Evolutionary conservation across 2,113 vertebrate genomes (phyloP), one percentile per base, ranked within the genome.

Genomic region (Paedocypris sp.): DNA sequence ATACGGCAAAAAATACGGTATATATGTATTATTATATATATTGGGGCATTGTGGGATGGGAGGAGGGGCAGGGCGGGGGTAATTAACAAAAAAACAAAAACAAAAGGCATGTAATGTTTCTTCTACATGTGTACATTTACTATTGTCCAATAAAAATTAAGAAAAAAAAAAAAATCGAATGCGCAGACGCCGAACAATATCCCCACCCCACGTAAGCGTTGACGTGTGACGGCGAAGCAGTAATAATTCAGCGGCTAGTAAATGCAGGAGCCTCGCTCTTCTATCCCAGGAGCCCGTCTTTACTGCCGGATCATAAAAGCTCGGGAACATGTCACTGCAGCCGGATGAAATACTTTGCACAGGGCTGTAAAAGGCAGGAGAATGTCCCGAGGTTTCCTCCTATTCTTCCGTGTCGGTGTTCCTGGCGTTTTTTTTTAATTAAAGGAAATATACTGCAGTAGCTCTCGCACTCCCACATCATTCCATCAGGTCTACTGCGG

Each of bases 321-420:
- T 63, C 4, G 36, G 60, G 53, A 63, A 66, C 68, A 65, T 75
- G 57, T 73, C 68, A 69, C 60, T 77, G 76, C 71, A 70, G 68
- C 32, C 10, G 71, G 75, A 79, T 81, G 69, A 80, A 79, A 79
- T 67, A 75, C 76, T 77, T 73, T 69, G 68, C 52, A 47, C 53
- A 60, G 73, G 71, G 70, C 75, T 60, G 71, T 79, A 75, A 77
- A 72, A 66, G 59, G 39, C 32, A 59, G 60, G 66, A 73, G 41
- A 71, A 70, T 58, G 66, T 77, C 72, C 66, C 66, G 23, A 9
- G 67, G 31, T 76, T 68, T 16, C 51, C 52, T 42, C 50, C 18
- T 42, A 39, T 48, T 39, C 60, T 62, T 69, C 53, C 47, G 46
- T 70, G 43, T 28, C 68, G 32, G 60, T 52, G 57, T 75, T 75